These are phyloP conservation scores for Tupiocoris notatus DNA, from an alignment of 2,888 invertebrate species.

Conservation along the genomic window DNA sequence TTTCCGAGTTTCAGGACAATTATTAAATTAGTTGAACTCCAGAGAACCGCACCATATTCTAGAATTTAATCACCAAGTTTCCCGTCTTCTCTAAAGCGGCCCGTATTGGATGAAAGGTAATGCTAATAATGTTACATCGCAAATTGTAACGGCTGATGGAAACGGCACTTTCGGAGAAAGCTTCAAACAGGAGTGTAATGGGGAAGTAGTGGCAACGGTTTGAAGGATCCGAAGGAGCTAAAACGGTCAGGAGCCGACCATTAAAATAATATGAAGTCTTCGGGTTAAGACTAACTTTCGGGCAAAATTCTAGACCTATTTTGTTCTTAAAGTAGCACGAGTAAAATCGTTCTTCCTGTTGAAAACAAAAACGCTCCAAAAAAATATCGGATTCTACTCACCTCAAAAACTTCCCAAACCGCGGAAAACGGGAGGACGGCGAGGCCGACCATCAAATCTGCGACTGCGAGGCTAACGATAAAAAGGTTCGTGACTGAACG, in stretches of 20 bases:
- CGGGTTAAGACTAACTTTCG: too few species aligned
- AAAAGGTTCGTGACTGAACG: conserved; percentile 95
- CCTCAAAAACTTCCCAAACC: conserved; percentile 70
- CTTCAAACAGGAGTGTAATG: not conserved
- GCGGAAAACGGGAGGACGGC: conserved; percentile 95
- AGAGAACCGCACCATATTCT: not conserved
- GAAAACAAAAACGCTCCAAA: too few species aligned
- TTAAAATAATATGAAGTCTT: too few species aligned
- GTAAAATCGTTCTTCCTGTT: not conserved
- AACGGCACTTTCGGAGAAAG: not conserved
- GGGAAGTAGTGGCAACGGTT: too few species aligned
- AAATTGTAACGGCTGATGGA: not conserved
- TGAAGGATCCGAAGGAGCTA: too few species aligned
- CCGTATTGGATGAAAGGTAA: not conserved
- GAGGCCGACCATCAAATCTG: conserved; percentile 92
- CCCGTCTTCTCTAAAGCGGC: not conserved
- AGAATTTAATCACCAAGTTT: not conserved
- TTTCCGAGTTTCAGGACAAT: not conserved
- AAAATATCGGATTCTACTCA: not conserved
- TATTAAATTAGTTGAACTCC: not conserved
- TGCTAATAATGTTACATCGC: not conserved
- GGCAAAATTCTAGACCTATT: not conserved
- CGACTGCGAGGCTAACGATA: conserved; percentile 93
- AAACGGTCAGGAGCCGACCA: too few species aligned
- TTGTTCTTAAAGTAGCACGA: not conserved